Percentiles rank a stretch among this genome's conserved stretches.
Evolutionary conservation across 2,113 vertebrate species (phyloP).

Genomic region (Rhineura floridana): DNA sequence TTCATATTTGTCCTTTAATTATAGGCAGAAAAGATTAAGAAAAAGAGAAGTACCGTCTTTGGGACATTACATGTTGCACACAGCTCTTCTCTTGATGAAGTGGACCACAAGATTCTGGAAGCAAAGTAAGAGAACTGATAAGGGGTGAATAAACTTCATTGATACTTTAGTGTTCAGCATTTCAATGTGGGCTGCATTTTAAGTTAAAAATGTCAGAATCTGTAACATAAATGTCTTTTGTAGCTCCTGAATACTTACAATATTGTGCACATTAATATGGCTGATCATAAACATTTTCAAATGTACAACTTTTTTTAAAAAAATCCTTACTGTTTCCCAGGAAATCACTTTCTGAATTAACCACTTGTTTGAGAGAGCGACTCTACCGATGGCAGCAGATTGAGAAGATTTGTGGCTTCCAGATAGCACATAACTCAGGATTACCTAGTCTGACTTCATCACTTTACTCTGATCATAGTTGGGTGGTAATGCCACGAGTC

Average conservation of each 20-base stretch:
- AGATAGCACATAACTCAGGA: slow-evolving; percentile 94
- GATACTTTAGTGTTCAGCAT: not conserved
- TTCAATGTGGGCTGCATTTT: not conserved
- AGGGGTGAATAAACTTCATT: not conserved
- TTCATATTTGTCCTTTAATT: slow-evolving; percentile 55
- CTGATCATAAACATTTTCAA: not conserved
- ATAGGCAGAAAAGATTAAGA: slow-evolving; percentile 98
- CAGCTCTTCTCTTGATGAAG: slow-evolving; percentile 97
- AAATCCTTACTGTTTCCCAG: slow-evolving; percentile 68
- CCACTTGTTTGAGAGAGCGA: slow-evolving; percentile 93
- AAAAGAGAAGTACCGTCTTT: slow-evolving; percentile 94
- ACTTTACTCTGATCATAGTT: slow-evolving; percentile 97
- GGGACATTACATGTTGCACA: slow-evolving; percentile 97
- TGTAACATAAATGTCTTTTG: not conserved
- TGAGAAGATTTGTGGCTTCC: slow-evolving; percentile 97
- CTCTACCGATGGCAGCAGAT: slow-evolving; percentile 99
- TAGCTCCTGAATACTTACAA: not conserved
- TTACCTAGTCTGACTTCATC: slow-evolving; percentile 93
- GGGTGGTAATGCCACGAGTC: slow-evolving; percentile 98
- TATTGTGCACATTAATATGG: not conserved
- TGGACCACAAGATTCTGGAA: slow-evolving; percentile 99
- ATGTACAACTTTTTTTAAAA: not conserved
- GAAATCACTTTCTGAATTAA: slow-evolving; percentile 94
- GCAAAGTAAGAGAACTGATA: slow-evolving; percentile 87
- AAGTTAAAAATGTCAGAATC: not conserved